A percentile compares a stretch with the other conserved stretches of the same genome.
These are phyloP conservation scores for Conops quadrifasciatus DNA, from an alignment of 2,888 invertebrate genomes.

Conservation along the genomic window DNA sequence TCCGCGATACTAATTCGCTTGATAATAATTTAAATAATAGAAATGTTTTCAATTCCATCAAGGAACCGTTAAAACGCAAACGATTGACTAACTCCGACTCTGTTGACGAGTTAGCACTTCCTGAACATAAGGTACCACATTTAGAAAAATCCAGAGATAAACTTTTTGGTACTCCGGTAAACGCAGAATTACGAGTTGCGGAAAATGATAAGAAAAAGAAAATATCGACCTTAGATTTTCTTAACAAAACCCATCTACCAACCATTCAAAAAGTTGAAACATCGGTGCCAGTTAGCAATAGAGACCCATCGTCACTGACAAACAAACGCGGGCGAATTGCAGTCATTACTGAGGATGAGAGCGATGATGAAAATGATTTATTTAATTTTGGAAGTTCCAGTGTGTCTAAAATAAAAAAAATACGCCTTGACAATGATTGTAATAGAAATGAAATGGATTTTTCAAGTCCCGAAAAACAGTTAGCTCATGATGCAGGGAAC, in stretches of 20 bases:
- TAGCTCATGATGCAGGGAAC: not conserved
- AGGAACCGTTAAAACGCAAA: no score
- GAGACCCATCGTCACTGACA: constrained; percentile 1
- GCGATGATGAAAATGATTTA: constrained; percentile 52
- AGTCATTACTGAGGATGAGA: constrained; percentile 52
- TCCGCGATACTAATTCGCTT: not conserved
- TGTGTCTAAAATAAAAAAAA: constrained; percentile 35
- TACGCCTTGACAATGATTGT: constrained; percentile 28
- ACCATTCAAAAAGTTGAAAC: constrained; percentile 18
- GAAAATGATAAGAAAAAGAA: constrained; percentile 16
- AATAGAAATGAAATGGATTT: not conserved
- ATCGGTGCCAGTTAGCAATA: not conserved
- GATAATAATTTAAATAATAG: no score
- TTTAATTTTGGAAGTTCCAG: constrained; percentile 53
- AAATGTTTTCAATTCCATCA: not conserved
- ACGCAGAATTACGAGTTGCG: not conserved
- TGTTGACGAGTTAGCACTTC: constrained; percentile 14
- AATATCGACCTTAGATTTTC: constrained; percentile 47
- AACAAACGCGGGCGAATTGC: constrained; percentile 53
- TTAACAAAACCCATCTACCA: constrained; percentile 49
- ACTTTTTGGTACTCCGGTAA: constrained; percentile 1
- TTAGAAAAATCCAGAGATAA: not conserved
- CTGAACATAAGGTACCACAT: constrained; percentile 14
- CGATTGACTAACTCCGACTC: no score
- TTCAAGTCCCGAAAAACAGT: not conserved